Evolutionary conservation across 92 coral and sea anemone genomes (phyloP).

Genomic region (Parazoanthus atlanticus): DNA sequence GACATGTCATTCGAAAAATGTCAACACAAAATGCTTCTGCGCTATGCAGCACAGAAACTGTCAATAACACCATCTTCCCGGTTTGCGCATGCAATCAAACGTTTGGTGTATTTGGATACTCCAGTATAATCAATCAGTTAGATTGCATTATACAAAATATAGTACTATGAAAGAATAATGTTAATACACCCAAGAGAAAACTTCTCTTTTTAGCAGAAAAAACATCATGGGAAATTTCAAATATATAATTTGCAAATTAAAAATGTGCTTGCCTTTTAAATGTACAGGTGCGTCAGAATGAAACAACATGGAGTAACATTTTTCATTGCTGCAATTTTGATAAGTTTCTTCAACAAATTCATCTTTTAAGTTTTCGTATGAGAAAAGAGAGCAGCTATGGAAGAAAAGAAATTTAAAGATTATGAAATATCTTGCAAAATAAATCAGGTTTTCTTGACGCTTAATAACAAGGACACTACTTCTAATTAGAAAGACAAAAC

Average conservation of each 20-base stretch:
- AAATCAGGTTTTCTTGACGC: background rate
- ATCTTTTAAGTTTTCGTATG: no score
- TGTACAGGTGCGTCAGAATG: background rate
- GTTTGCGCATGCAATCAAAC: background rate
- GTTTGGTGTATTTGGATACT: background rate
- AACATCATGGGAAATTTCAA: background rate
- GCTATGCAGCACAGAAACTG: no score
- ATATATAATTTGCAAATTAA: background rate
- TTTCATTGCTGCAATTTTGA: background rate
- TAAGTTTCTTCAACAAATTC: background rate
- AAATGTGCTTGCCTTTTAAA: background rate
- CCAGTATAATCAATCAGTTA: background rate
- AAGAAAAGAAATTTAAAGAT: no score
- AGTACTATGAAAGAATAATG: background rate
- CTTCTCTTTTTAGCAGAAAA: background rate
- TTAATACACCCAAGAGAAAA: background rate
- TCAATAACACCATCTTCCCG: background rate
- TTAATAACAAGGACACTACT: background rate
- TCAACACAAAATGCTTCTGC: background rate
- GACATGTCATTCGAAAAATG: background rate
- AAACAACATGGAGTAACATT: background rate
- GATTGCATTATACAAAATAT: background rate
- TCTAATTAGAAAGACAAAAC: no score
- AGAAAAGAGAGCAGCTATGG: background rate
- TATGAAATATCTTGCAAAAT: background rate